Base-by-base conservation (phyloP, 2,797 vertebrate genomes). In the Artibeus jamaicensis region DNA sequence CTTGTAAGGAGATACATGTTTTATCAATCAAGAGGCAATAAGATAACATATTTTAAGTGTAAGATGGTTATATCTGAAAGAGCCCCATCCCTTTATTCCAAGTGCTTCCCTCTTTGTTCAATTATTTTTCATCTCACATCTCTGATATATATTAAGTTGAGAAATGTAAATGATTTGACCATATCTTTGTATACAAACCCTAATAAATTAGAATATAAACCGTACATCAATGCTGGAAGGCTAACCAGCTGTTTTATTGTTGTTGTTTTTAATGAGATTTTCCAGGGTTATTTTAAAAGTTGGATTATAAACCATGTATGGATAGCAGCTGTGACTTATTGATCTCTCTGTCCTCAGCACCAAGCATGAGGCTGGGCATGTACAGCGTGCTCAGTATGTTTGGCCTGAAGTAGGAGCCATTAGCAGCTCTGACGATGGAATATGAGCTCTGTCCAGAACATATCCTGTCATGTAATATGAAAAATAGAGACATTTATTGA, bases 141-240 rank as follows among this genome's bases (percentile, higher is more conserved):
- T 68, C 93, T 71, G 22, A 71, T 82, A 65, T 50, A 88, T 78
- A 74, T 53, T 84, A 84, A 84, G n/a, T 62, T 50, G 46, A 90
- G 90, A 96, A 94, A 74, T 86, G 12, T 14, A 92, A 68, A 32
- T 82, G 5, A 59, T 53, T 50, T 92, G 39, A 90, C 77, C 93
- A 34, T 39, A 68, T 34, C 21, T 67, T 91, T 70, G 24, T 10
- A 50, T 1, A 3, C 0, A 39, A 71, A 29, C 78, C 29, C 57
- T 21, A 70, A n/a, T 93, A 94, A 85, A 29, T 76, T 74, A 34
- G 53, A 88, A 78, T 26, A 59, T 16, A 67, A 44, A 67, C 42
- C 18, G 59, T 15, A 57, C 0, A 22, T 53, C 6, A 29, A 6
- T 82, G 6, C 29, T 74, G 37, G 62, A 71, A 94, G 32, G 6